phyloP scores from a whole-genome alignment of 2,113 vertebrate species.

The Sceloporus tristichus region DNA sequence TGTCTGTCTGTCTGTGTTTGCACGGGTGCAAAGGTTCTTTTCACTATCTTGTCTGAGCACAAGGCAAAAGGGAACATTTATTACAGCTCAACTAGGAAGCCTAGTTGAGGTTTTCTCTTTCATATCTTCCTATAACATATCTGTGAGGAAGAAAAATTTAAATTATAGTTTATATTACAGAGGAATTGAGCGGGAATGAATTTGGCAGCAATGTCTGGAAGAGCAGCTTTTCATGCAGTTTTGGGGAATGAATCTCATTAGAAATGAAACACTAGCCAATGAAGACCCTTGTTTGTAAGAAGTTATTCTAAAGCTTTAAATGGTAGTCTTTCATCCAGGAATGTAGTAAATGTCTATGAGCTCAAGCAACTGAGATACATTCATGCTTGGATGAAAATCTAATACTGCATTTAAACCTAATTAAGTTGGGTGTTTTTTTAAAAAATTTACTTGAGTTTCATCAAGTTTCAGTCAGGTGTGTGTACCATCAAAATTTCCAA shows the following conservation, averaged over 20 bases:
- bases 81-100: neutral
- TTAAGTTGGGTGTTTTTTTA: no score
- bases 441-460: neutral
- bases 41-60: neutral
- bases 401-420: constrained; percentile 2
- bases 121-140: neutral
- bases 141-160: neutral
- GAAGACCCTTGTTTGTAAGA: neutral
- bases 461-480: neutral
- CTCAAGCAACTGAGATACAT: constrained; percentile 21
- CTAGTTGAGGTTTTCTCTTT: neutral
- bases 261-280: neutral
- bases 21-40: neutral
- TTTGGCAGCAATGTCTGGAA: neutral
- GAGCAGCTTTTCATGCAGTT: neutral
- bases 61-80: neutral
- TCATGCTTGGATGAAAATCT: constrained; percentile 52
- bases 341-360: neutral
- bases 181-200: neutral
- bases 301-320: neutral
- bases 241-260: neutral
- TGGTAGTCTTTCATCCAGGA: neutral
- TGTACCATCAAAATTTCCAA: neutral
- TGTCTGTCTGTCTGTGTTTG: no score
- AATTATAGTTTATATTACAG: neutral